Conservation (phyloP, 2,888 invertebrate species). For the Magallana nippona region DNA sequence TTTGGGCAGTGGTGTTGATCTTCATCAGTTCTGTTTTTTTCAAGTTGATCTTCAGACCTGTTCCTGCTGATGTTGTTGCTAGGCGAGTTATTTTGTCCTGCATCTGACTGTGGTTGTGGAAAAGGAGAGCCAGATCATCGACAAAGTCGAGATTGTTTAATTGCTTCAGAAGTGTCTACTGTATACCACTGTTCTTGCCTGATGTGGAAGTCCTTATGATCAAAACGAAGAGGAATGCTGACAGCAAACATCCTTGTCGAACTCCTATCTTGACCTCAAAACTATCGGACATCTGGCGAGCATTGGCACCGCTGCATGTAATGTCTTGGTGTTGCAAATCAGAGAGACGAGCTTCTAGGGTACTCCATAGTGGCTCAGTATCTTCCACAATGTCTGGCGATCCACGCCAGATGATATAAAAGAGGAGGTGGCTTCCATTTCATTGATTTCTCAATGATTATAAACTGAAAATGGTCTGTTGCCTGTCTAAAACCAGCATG, state of each 20-base stretch:
- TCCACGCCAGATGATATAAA: conserved; percentile 47
- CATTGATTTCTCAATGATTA: conserved; percentile 50
- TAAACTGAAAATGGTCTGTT: conserved; percentile 27
- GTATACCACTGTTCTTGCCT: conserved; percentile 19
- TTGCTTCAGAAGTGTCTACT: conserved; percentile 40
- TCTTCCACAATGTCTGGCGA: conserved; percentile 35
- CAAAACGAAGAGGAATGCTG: conserved; percentile 29
- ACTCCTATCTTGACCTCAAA: conserved; percentile 31
- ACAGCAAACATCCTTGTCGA: conserved; percentile 45
- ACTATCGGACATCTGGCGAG: not conserved
- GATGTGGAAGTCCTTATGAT: conserved; percentile 24
- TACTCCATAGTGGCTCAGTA: conserved; percentile 43
- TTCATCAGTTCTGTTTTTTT: conserved; percentile 26
- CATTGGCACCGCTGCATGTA: not conserved
- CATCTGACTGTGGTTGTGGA: not conserved
- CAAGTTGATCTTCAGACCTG: not conserved
- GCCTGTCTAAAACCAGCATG: conserved; percentile 51
- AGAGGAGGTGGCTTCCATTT: conserved; percentile 49
- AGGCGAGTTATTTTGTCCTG: conserved; percentile 1
- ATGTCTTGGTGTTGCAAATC: not conserved
- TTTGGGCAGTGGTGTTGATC: conserved; percentile 1
- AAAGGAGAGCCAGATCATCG: conserved; percentile 14
- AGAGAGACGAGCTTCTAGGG: conserved; percentile 37
- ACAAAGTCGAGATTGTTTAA: conserved; percentile 39
- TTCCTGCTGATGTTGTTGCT: conserved; percentile 1